Evolutionary conservation across 2,113 vertebrate species (phyloP).

Genomic region (Erythrocercus mccallii): DNA sequence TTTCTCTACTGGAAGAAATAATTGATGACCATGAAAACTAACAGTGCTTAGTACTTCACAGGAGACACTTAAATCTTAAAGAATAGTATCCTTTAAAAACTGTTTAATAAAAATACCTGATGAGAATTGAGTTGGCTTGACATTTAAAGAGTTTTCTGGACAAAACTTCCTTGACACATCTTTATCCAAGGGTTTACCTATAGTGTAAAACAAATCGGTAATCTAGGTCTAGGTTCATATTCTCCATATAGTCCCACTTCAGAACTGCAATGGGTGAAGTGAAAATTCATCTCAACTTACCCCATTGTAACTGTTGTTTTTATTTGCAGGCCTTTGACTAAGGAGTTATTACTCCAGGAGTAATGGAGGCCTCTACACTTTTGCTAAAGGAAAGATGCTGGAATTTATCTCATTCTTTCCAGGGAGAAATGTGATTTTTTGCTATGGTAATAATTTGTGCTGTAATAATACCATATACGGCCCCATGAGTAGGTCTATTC

Average conservation of each 20-base stretch:
- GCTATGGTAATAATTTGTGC: neutral
- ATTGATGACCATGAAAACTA: neutral
- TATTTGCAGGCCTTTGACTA: neutral
- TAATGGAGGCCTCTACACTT: neutral
- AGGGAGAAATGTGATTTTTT: neutral
- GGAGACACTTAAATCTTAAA: neutral
- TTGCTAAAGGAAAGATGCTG: neutral
- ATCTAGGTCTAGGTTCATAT: neutral
- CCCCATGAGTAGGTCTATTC: neutral
- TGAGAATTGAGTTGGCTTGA: neutral
- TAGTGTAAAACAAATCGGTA: neutral
- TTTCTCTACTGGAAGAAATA: neutral
- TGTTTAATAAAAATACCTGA: neutral
- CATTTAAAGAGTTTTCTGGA: neutral
- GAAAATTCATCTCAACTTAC: neutral
- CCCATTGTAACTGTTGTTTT: neutral
- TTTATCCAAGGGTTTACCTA: neutral
- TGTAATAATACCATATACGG: neutral
- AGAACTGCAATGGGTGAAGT: neutral
- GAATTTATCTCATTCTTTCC: neutral
- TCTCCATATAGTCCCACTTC: neutral
- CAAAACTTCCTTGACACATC: neutral
- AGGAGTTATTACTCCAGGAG: neutral
- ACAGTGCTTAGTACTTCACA: neutral
- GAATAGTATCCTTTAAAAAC: neutral